Percentiles rank a stretch among this genome's conserved stretches.
These are phyloP conservation scores for Thymelicus lineola DNA, from an alignment of 2,888 invertebrate genomes.

Conservation along the genomic window DNA sequence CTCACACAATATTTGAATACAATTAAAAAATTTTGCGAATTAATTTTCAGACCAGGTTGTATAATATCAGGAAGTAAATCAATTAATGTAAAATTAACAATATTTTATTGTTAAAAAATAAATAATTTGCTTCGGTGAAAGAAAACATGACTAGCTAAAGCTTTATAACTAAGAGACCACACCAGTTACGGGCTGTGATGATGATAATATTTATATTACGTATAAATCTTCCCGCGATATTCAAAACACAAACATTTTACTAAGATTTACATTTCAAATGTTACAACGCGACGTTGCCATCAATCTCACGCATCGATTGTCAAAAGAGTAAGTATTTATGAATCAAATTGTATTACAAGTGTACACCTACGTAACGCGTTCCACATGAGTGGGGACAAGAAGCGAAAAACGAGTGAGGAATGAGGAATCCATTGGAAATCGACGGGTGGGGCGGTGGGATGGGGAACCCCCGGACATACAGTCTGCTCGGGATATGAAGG, in stretches of 20 bases:
- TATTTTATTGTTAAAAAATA: no score
- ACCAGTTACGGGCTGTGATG: no score
- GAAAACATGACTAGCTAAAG: no score
- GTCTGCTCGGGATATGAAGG: constrained; percentile 58
- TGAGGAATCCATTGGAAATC: constrained; percentile 64
- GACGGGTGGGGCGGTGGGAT: constrained; percentile 45
- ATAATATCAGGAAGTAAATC: no score
- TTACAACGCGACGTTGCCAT: constrained; percentile 41
- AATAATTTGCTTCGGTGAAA: no score
- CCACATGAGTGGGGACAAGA: constrained; percentile 64
- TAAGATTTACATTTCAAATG: constrained; percentile 35
- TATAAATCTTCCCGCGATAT: not conserved
- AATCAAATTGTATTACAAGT: constrained; percentile 64
- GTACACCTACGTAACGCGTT: constrained; percentile 60
- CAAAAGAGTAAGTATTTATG: constrained; percentile 52
- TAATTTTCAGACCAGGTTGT: no score
- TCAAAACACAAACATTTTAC: not conserved
- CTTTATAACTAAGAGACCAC: no score
- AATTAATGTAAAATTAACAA: no score
- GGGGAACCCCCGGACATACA: constrained; percentile 58
- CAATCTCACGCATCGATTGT: constrained; percentile 48
- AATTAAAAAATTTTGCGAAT: no score
- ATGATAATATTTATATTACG: no score
- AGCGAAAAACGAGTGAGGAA: constrained; percentile 55
- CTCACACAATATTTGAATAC: no score